These are phyloP conservation scores for Macrobrachium nipponense DNA, from an alignment of 1,140 invertebrate species.

Conservation along the genomic window DNA sequence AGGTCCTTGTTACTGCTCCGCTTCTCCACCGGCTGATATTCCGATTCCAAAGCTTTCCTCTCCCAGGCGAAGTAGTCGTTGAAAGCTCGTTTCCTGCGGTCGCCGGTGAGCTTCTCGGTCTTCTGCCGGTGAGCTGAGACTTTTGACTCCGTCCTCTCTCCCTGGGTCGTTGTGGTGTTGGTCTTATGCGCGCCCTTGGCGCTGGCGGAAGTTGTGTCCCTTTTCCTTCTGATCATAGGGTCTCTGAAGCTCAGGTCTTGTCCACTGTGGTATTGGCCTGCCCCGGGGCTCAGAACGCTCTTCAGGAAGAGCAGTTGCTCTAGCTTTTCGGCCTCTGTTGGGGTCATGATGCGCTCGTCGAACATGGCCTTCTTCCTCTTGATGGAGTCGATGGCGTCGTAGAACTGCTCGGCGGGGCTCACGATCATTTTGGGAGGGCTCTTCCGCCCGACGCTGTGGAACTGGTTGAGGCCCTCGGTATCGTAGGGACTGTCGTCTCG, in stretches of 20 bases:
- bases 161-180: background rate
- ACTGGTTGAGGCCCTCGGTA: background rate
- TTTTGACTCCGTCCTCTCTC: background rate
- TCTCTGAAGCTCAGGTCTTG: background rate
- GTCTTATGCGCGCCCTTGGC: background rate
- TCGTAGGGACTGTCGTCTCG: constrained; percentile 15
- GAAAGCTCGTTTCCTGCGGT: constrained; percentile 42
- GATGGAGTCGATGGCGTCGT: constrained; percentile 38
- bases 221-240: constrained; percentile 32
- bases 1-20: background rate
- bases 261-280: constrained; percentile 27
- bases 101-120: background rate
- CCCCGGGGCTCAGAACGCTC: constrained; percentile 18
- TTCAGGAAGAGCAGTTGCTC: constrained; percentile 11
- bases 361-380: constrained; percentile 2
- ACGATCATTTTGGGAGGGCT: background rate
- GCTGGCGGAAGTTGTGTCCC: background rate
- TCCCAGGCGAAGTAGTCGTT: constrained; percentile 53
- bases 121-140: background rate
- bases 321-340: background rate
- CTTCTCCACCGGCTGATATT: background rate
- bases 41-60: background rate
- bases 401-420: constrained; percentile 25
- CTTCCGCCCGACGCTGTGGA: constrained; percentile 29
- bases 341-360: background rate